phyloP scores from a whole-genome alignment of 2,888 invertebrate genomes.

The Celastrina argiolus region DNA sequence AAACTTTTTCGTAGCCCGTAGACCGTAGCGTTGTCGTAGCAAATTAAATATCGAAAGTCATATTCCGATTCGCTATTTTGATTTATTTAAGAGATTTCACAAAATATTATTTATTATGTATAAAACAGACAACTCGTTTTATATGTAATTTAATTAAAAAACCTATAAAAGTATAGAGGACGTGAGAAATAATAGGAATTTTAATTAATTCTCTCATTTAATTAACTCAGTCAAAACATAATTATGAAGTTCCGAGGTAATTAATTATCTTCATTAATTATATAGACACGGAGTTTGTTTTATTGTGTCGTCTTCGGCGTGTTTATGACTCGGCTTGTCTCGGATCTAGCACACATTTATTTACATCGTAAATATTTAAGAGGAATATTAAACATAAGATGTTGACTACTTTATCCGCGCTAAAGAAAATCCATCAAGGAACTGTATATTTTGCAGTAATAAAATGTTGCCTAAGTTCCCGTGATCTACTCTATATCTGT shows the following conservation, averaged over 20 bases:
- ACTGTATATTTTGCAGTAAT: too few species aligned
- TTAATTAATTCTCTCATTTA: conserved; percentile 11
- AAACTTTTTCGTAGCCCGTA: conserved; percentile 10
- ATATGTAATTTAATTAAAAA: not conserved
- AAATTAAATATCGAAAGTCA: not conserved
- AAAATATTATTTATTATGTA: not conserved
- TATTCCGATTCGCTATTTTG: not conserved
- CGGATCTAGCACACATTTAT: conserved; percentile 13
- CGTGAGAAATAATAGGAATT: conserved; percentile 13
- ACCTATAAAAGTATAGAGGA: not conserved
- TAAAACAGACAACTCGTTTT: not conserved
- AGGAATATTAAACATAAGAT: not conserved
- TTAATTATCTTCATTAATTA: conserved; percentile 20
- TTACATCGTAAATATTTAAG: conserved; percentile 2
- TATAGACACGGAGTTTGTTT: not conserved
- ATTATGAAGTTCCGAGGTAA: conserved; percentile 3
- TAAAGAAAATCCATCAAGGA: too few species aligned
- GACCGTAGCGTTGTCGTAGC: not conserved
- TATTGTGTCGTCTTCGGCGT: conserved; percentile 7
- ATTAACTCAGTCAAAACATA: conserved; percentile 10
- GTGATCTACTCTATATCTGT: too few species aligned
- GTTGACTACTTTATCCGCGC: not conserved
- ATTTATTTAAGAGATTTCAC: not conserved
- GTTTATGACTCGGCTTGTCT: not conserved
- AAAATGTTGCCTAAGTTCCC: not conserved